Base-by-base conservation (phyloP, 2,113 vertebrate species). In the Protobothrops mucrosquamatus region DNA sequence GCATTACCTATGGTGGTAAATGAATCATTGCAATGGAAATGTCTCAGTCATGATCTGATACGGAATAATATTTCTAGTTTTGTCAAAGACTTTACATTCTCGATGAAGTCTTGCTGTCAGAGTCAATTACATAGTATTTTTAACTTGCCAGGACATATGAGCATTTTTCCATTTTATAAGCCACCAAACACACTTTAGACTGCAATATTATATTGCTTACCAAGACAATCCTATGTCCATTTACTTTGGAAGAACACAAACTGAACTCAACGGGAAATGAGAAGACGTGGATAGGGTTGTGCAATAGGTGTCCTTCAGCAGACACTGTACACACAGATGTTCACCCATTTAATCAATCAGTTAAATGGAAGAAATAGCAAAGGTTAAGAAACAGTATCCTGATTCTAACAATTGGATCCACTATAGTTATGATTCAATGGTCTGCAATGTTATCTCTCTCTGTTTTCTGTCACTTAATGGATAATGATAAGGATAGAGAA, bases 391-490 rank as follows among this genome's bases (percentile, higher is more conserved):
- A 88, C 93, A 93, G 26, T 89, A 93, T 90, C 48, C 85, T 61
- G 29, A 94, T 52, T 7, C 92, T 54, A 94, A 56, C 92, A 92
- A 14, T 91, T 89, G 34, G 20, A 22, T 48, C 89, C 91, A 18
- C 64, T 95, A 92, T 23, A 57, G 20, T 14, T 85, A 20, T 92
- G 92, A 59, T 91, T 93, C 90, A 18, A 43, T 81, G 81, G 46
- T 39, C 46, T 87, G 85, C 0, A 1, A 9, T 59, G 26, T 91
- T 91, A 64, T 39, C 81, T 89, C 92, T 86, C 64, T 48, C 74
- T 34, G 88, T 43, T 51, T 89, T 39, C 48, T 69, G 39, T 89
- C 61, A 52, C 81, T 54, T 88, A n/a, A 43, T 52, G 54, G 56
- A 87, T 29, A 51, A 15, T 54, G 29, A 23, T 20, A 88, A 39